Base-by-base conservation (phyloP, 1,140 invertebrate genomes). In the Trachymyrmex cornetzi region DNA sequence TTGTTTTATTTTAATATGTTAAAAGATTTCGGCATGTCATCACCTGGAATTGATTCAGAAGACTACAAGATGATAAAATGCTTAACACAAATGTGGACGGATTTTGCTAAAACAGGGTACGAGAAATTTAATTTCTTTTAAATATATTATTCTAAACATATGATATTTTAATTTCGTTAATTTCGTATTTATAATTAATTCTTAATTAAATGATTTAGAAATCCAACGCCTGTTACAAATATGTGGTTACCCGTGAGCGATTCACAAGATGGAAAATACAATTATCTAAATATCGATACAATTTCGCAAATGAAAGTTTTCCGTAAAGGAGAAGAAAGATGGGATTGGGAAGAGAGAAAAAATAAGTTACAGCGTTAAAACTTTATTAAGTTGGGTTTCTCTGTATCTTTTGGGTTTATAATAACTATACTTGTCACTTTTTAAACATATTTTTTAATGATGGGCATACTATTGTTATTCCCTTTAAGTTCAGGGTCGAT, bases 81-180 rank as follows among this genome's bases (percentile, higher is more conserved):
- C 57, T 90, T 96, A 22, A 91, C 90, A 0, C 77, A 91, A 55
- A 87, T 92, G 85, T 92, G 92, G 92, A 92, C 92, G 0, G 81
- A 92, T 61, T 92, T 92, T 38, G 91, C 92, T 6, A 92, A 88
- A 81, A 87, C 71, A 44, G 92, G 92, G 92, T 92, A 90, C 4
- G 3, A 66, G 0, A 61, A 6, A 48, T 27, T 50, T 69, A 16
- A 79, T 27, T 22, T 57, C 9, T 30, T 12, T 22, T 22, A 11
- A 9, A 9, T 30, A 5, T 12, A 9, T 64, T 9, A 5, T 57
- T 75, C 50, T 22, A 57, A 24, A 38, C 30, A 34, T 19, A 38
- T 19, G 9, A 38, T 22, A 66, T 38, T 66, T 12, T 1, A 12
- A 34, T 66, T 38, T 66, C 34, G 14, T 67, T 38, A 38, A 3